phyloP scores from a whole-genome alignment of 2,888 invertebrate species.

The Platycheirus rosarum region DNA sequence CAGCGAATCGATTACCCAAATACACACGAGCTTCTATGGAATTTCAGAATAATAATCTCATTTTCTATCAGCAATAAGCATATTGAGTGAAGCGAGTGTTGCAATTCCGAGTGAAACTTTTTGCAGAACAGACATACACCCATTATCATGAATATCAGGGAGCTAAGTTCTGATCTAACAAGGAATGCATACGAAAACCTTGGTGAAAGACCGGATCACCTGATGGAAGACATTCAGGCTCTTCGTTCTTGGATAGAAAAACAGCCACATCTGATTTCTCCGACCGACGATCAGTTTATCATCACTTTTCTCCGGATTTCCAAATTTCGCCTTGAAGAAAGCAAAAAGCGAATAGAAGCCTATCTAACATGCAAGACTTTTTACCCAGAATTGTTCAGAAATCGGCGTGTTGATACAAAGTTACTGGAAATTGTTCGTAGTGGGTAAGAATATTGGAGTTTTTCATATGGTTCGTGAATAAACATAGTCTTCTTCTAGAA shows the following conservation, averaged over 20 bases:
- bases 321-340: constrained; percentile 79
- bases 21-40: too few relatives aligned
- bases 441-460: constrained; percentile 75
- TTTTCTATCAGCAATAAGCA: too few relatives aligned
- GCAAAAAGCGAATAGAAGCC: constrained; percentile 78
- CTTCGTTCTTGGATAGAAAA: constrained; percentile 83
- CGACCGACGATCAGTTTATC: constrained; percentile 78
- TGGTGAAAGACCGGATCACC: constrained; percentile 83
- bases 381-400: constrained; percentile 78
- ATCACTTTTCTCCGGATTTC: constrained; percentile 78
- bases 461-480: not conserved
- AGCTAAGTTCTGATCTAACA: constrained; percentile 76
- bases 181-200: constrained; percentile 82
- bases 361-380: constrained; percentile 77
- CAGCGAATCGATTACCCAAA: too few relatives aligned
- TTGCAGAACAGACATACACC: too few relatives aligned
- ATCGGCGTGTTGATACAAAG: constrained; percentile 76
- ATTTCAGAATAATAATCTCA: too few relatives aligned
- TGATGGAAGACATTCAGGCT: constrained; percentile 82
- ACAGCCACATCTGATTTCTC: constrained; percentile 83
- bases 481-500: not conserved
- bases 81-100: too few relatives aligned
- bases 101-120: not conserved
- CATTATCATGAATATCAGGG: constrained; percentile 8
- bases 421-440: constrained; percentile 77